Evolutionary conservation across 2,888 invertebrate species (phyloP).

Genomic region (Drosophila quasianomalipes): DNA sequence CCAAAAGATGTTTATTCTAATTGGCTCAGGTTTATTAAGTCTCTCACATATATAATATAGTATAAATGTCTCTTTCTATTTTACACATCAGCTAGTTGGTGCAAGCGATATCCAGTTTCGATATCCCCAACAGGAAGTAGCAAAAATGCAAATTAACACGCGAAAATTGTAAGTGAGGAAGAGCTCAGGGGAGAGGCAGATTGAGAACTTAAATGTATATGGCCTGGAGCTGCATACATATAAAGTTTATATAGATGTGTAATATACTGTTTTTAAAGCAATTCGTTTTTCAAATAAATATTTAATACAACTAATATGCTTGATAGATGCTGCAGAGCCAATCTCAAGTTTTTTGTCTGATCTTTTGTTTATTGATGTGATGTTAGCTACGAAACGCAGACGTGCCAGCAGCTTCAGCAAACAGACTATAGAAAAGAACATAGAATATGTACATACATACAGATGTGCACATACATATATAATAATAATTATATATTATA

Average conservation of each 20-base stretch:
- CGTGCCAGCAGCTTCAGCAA: no score
- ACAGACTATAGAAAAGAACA: not conserved
- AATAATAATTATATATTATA: slow-evolving; percentile 4
- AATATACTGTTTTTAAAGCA: not conserved
- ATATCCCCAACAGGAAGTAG: slow-evolving; percentile 41
- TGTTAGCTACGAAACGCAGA: not conserved
- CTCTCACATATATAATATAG: slow-evolving; percentile 8
- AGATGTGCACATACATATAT: not conserved
- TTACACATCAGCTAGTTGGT: not conserved
- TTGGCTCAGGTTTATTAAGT: slow-evolving; percentile 44
- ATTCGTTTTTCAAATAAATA: not conserved
- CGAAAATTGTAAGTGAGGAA: not conserved
- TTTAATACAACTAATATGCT: not conserved
- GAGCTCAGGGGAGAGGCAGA: not conserved
- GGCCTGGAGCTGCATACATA: not conserved
- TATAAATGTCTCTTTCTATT: not conserved
- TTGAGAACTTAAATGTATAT: not conserved
- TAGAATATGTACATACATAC: slow-evolving; percentile 11
- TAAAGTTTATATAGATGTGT: not conserved
- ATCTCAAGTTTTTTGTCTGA: not conserved
- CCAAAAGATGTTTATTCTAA: slow-evolving; percentile 59
- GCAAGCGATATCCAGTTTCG: slow-evolving; percentile 7
- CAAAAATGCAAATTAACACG: slow-evolving; percentile 51
- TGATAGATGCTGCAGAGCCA: not conserved
- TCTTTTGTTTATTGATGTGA: not conserved